Evolutionary conservation across 2,113 vertebrate species (phyloP).

Genomic region (Promerops cafer): DNA sequence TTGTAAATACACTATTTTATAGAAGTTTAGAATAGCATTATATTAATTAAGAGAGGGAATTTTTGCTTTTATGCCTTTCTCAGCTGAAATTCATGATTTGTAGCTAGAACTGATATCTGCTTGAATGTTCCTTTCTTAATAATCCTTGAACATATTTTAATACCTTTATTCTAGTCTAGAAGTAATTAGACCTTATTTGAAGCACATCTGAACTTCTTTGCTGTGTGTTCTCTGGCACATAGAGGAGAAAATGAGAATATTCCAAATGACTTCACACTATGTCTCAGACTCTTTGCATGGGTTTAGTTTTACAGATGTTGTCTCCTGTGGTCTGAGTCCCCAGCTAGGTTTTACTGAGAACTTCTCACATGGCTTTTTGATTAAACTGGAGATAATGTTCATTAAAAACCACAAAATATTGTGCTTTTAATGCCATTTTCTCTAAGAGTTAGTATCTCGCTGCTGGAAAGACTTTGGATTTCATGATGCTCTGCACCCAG

Average conservation of each 20-base stretch:
- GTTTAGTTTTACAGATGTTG: background rate
- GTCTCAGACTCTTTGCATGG: background rate
- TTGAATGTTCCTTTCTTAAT: background rate
- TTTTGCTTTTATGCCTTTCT: background rate
- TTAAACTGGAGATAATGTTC: background rate
- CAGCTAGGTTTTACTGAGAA: background rate
- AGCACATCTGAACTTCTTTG: background rate
- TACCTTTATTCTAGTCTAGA: background rate
- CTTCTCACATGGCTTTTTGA: background rate
- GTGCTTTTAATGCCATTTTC: background rate
- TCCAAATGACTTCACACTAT: background rate
- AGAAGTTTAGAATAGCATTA: background rate
- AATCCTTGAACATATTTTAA: background rate
- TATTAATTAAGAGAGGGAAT: background rate
- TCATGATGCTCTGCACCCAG: background rate
- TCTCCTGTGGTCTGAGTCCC: background rate
- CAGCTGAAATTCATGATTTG: background rate
- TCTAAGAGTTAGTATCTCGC: background rate
- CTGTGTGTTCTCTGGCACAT: background rate
- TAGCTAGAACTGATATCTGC: background rate
- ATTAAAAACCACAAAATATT: background rate
- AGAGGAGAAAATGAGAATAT: background rate
- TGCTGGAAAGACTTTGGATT: background rate
- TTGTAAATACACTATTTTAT: background rate
- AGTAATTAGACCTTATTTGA: background rate